A percentile compares a stretch with the other conserved stretches of the same genome.
phyloP scores from a whole-genome alignment of 2,113 vertebrate genomes.

The Catagonus wagneri region DNA sequence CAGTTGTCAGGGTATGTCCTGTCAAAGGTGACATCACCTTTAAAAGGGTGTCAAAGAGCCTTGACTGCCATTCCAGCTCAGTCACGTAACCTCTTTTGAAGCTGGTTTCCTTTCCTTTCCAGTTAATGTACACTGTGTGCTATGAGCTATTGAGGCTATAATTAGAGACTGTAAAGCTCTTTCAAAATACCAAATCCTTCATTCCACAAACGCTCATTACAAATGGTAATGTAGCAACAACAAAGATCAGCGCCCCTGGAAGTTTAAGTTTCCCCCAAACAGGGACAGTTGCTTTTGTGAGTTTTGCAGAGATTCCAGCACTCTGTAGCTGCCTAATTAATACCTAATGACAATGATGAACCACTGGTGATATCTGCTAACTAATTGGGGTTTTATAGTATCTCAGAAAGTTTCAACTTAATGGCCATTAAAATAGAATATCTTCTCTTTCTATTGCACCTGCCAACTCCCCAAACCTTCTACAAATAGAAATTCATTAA shows the following conservation, averaged over 20 bases:
- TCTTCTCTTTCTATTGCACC: conserved; percentile 69
- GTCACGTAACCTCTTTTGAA: not conserved
- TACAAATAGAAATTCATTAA: conserved; percentile 75
- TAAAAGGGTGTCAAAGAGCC: conserved; percentile 40
- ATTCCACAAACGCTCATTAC: conserved; percentile 32
- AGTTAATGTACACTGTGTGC: not conserved
- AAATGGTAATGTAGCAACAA: conserved; percentile 40
- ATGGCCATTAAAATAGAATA: conserved; percentile 68
- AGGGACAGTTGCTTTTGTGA: conserved; percentile 46
- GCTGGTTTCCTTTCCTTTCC: conserved; percentile 16
- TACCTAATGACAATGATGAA: conserved; percentile 73
- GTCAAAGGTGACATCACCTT: not conserved
- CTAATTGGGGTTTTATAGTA: conserved; percentile 67
- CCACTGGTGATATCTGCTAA: conserved; percentile 60
- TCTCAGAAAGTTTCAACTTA: conserved; percentile 75
- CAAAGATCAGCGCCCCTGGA: conserved; percentile 48
- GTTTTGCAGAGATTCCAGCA: conserved; percentile 52
- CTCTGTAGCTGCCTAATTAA: conserved; percentile 74
- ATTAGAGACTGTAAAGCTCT: conserved; percentile 24
- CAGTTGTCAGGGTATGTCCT: not conserved
- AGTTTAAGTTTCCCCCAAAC: conserved; percentile 13
- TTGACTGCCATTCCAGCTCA: not conserved
- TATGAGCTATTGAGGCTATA: not conserved
- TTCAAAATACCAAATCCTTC: conserved; percentile 40
- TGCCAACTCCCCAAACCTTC: conserved; percentile 75